Conservation (phyloP, 64 coral and sea anemone species). For the Cladopsammia gracilis region DNA sequence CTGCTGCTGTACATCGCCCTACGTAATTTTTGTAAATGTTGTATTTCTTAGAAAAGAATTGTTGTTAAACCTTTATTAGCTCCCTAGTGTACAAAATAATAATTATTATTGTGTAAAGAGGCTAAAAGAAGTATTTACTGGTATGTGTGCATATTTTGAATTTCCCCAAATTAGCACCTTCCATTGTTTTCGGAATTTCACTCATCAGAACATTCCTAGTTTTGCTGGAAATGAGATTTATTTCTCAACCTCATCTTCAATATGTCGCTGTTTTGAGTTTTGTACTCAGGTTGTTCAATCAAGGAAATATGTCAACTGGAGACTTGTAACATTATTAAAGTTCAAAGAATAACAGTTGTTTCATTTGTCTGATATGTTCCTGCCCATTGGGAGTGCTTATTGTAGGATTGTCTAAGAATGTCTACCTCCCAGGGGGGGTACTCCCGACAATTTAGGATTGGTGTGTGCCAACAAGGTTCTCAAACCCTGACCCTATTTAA, state of each 20-base stretch:
- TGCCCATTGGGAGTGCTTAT: no score
- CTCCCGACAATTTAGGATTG: no score
- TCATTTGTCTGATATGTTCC: neutral
- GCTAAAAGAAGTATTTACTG: neutral
- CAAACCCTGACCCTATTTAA: no score
- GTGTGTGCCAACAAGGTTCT: no score
- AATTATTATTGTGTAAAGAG: neutral
- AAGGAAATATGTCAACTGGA: neutral
- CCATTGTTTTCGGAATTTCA: no score
- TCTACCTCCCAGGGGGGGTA: no score
- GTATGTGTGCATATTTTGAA: neutral
- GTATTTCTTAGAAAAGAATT: neutral
- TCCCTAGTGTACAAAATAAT: neutral
- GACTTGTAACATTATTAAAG: conserved; percentile 5
- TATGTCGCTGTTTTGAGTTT: no score
- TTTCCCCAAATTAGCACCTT: no score
- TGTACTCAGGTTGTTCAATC: neutral
- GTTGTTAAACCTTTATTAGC: neutral
- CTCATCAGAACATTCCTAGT: no score
- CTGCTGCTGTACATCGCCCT: neutral
- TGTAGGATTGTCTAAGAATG: no score
- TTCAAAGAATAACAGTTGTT: neutral
- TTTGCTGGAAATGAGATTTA: no score
- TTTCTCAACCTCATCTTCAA: no score
- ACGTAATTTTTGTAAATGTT: neutral